Evolutionary conservation across 2,888 invertebrate species (phyloP).

Genomic region (Orthonychiurus folsomi): DNA sequence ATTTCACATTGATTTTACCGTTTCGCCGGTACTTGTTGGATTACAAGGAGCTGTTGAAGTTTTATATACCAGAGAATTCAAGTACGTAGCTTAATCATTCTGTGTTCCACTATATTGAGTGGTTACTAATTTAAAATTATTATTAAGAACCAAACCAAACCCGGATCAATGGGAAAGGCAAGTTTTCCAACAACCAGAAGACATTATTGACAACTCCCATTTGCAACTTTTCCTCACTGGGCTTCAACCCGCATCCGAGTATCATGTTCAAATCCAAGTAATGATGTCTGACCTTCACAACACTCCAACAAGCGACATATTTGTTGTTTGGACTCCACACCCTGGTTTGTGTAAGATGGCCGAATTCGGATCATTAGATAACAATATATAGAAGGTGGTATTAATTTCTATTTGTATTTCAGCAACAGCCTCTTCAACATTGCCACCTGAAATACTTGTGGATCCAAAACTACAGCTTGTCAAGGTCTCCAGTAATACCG

Average conservation of each 20-base stretch:
- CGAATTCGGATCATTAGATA: not conserved
- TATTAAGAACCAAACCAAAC: slow-evolving; percentile 38
- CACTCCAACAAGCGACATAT: slow-evolving; percentile 66
- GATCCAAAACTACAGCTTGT: slow-evolving; percentile 64
- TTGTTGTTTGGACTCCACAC: slow-evolving; percentile 60
- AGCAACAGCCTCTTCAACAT: slow-evolving; percentile 46
- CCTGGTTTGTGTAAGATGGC: slow-evolving; percentile 42
- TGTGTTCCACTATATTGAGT: not conserved
- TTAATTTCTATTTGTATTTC: slow-evolving; percentile 7
- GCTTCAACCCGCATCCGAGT: slow-evolving; percentile 67
- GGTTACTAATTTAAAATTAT: slow-evolving; percentile 5
- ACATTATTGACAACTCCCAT: slow-evolving; percentile 73
- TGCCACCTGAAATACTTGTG: slow-evolving; percentile 56
- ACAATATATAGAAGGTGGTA: not conserved
- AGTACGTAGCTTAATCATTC: slow-evolving; percentile 49
- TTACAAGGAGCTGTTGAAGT: slow-evolving; percentile 78
- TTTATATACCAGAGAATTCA: slow-evolving; percentile 65
- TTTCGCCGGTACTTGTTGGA: slow-evolving; percentile 73
- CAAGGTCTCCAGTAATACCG: slow-evolving; percentile 68
- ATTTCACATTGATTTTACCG: slow-evolving; percentile 70
- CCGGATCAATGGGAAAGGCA: slow-evolving; percentile 62
- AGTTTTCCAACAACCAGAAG: slow-evolving; percentile 77
- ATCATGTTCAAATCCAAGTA: slow-evolving; percentile 72
- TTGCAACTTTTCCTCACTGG: slow-evolving; percentile 72
- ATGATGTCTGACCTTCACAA: slow-evolving; percentile 66